Conservation (phyloP, 1,140 invertebrate genomes). For the Thaumetopoea pityocampa region DNA sequence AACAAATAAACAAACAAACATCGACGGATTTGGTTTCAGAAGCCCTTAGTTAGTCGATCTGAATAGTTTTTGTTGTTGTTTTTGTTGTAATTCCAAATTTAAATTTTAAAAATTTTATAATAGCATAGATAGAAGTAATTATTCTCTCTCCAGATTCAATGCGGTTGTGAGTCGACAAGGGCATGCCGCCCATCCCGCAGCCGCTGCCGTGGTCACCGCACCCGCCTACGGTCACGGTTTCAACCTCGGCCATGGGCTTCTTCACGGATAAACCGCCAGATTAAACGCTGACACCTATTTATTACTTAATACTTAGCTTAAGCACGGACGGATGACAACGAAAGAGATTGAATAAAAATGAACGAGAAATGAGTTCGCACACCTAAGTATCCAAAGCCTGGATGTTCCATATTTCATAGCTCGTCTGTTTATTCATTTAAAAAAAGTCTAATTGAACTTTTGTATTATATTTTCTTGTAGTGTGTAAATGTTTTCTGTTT, state of each 20-base stretch:
- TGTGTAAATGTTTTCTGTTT: conserved; percentile 56
- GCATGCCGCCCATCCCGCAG: conserved; percentile 54
- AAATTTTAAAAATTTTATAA: no score
- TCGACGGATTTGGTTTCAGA: no score
- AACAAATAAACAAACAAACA: no score
- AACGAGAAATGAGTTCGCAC: no score
- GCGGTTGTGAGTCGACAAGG: conserved; percentile 71
- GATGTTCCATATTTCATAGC: no score
- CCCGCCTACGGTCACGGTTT: no score
- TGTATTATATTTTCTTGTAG: conserved; percentile 70
- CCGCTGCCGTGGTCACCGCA: conserved; percentile 40
- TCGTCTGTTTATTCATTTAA: conserved; percentile 9
- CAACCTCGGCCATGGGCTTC: conserved; percentile 42
- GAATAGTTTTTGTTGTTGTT: no score
- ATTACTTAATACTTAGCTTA: conserved; percentile 55
- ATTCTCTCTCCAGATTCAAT: conserved; percentile 59
- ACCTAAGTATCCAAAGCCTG: no score
- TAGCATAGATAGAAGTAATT: not conserved
- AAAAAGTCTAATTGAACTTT: conserved; percentile 33
- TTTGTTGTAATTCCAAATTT: no score
- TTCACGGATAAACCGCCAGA: conserved; percentile 40
- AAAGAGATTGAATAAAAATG: conserved; percentile 17
- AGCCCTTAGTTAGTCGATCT: no score
- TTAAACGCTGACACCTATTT: conserved; percentile 42
- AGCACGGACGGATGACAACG: conserved; percentile 48